Percentiles rank a stretch among this genome's conserved stretches.
Evolutionary conservation across 1,140 invertebrate species (phyloP).

Genomic region (Trichonephila clavipes): DNA sequence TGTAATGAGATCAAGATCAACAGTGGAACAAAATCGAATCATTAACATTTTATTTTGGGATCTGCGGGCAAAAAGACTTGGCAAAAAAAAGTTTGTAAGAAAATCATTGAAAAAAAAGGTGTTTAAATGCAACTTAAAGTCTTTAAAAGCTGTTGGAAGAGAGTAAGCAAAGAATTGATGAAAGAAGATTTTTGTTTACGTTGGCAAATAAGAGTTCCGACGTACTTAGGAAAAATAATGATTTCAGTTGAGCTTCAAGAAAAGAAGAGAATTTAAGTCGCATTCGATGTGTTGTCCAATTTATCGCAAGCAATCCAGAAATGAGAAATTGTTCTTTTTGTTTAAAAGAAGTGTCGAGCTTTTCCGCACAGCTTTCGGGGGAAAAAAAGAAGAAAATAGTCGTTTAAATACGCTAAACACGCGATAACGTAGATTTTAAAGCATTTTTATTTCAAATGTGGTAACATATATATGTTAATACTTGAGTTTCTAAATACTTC

Average conservation of each 20-base stretch:
- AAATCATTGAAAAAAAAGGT: too few relatives aligned
- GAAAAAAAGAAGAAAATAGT: too few relatives aligned
- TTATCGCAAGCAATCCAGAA: not conserved
- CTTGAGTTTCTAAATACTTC: too few relatives aligned
- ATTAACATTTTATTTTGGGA: slow-evolving; percentile 8
- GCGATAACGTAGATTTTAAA: too few relatives aligned
- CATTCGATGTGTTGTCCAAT: not conserved
- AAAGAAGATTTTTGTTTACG: not conserved
- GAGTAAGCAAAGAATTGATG: not conserved
- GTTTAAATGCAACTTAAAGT: slow-evolving; percentile 7
- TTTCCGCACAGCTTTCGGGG: too few relatives aligned
- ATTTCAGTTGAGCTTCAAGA: not conserved
- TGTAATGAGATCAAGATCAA: slow-evolving; percentile 15
- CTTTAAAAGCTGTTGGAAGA: not conserved
- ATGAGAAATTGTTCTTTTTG: not conserved
- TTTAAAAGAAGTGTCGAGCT: too few relatives aligned
- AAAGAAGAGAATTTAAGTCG: not conserved
- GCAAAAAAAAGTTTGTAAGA: not conserved
- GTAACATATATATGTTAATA: too few relatives aligned
- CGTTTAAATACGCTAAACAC: too few relatives aligned
- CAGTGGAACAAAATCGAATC: not conserved
- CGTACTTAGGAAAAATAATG: slow-evolving; percentile 23
- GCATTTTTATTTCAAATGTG: too few relatives aligned
- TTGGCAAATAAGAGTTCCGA: not conserved
- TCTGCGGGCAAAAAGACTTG: not conserved